Conservation (phyloP, 1,140 invertebrate species). For the Trichogramma pretiosum region DNA sequence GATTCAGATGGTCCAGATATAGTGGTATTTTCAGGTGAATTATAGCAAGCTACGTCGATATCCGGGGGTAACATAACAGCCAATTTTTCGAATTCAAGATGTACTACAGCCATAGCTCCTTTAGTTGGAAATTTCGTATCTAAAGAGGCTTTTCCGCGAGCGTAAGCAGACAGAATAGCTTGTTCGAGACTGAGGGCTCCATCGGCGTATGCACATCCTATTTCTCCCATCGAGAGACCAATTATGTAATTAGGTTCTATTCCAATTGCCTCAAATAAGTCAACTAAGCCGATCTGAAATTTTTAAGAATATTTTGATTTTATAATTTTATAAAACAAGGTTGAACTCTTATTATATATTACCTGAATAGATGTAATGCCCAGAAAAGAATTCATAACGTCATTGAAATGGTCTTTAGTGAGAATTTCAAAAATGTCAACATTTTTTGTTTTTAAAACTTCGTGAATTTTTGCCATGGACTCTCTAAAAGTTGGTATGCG, state of each 20-base stretch:
- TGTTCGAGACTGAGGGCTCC: constrained; percentile 74
- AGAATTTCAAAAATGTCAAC: constrained; percentile 54
- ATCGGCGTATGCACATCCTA: constrained; percentile 86
- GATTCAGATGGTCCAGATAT: constrained; percentile 88
- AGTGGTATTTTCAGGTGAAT: constrained; percentile 70
- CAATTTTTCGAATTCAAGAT: constrained; percentile 40
- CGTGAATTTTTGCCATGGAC: not conserved
- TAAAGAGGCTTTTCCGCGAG: constrained; percentile 49
- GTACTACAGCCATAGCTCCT: constrained; percentile 50
- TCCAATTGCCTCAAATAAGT: constrained; percentile 61
- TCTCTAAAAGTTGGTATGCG: not conserved
- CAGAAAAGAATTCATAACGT: constrained; percentile 42
- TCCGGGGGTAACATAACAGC: constrained; percentile 54
- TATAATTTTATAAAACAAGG: constrained; percentile 40
- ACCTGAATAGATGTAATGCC: constrained; percentile 35
- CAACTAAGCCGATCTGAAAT: constrained; percentile 68
- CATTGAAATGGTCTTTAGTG: constrained; percentile 46
- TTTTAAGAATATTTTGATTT: constrained; percentile 34
- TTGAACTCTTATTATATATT: constrained; percentile 28
- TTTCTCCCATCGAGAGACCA: constrained; percentile 77
- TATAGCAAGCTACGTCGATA: constrained; percentile 80
- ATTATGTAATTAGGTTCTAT: constrained; percentile 75
- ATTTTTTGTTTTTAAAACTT: constrained; percentile 32
- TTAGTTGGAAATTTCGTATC: constrained; percentile 41
- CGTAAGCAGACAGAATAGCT: constrained; percentile 67